Base-by-base conservation (phyloP, 2,888 invertebrate species). In the Hyles lineata region DNA sequence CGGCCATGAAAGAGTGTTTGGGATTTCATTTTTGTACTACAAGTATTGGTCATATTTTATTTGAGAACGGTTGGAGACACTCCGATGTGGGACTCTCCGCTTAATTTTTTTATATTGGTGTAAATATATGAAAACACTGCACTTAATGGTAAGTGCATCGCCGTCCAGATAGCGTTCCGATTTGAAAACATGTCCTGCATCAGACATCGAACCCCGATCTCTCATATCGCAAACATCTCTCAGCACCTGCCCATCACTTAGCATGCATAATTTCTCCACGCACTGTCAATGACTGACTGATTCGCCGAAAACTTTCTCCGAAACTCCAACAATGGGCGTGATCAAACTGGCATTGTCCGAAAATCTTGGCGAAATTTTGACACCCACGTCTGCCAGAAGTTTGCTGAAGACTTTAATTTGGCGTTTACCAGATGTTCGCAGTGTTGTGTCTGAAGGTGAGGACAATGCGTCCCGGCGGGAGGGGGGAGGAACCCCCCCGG, bases 371-470 rank as follows among this genome's bases (percentile, higher is more conserved):
- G 67, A 50, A 67, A 67, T 67, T 67, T 67, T 67, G 67, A 67
- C 67, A 67, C 43, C 67, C 67, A 67, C 50, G 67, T 50, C 67
- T 67, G 23, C 43, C 67, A 23, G 43, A 67, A 67, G 50, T 67
- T 67, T 67, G 50, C 50, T 17, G 50, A 67, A 67, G 67, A 67
- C 67, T 67, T 67, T 67, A 67, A 67, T 67, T 67, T 67, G 67
- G 43, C 67, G 67, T 70, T 70, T 58, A 70, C 55, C 55, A 70
- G 55, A 70, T 59, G 82, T 83, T 82, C 84, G 83, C 78, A 71
- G 78, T 83, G 83, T 83, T 84, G 84, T 86, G 82, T 82, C 83
- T 86, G 85, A 82, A 86, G 86, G 85, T 67, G 67, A 67, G 85
- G 84, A 85, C 85, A 85, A 85, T 83, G 80, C 73, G 75, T 67